A percentile compares a stretch with the other conserved stretches of the same genome.
Conservation (phyloP, 1,140 invertebrate species). For the Microplitis demolitor region DNA sequence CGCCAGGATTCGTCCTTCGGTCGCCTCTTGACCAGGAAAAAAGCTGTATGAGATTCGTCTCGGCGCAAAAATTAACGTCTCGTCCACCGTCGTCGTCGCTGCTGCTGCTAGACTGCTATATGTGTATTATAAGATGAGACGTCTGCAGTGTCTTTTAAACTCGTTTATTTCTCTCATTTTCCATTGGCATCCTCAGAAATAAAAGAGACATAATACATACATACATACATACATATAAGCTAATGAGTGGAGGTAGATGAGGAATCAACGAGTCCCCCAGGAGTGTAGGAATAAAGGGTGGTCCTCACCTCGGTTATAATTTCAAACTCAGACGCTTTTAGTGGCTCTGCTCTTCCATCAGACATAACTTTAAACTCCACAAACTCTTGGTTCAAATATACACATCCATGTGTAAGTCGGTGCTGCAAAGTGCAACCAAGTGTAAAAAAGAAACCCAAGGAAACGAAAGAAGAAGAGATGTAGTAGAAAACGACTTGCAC, state of each 20-base stretch:
- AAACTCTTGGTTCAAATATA: neutral
- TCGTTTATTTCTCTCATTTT: neutral
- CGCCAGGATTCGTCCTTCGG: constrained; percentile 21
- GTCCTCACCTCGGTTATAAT: constrained; percentile 30
- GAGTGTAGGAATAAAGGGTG: constrained; percentile 21
- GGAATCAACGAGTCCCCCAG: constrained; percentile 14
- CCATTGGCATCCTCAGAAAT: neutral
- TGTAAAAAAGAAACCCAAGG: neutral
- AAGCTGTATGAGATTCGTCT: constrained; percentile 15
- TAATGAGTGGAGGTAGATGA: neutral
- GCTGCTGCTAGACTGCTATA: neutral
- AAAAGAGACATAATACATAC: neutral
- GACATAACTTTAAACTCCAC: neutral
- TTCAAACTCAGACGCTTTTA: constrained; percentile 32
- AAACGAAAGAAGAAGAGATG: constrained; percentile 3
- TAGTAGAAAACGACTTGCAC: constrained; percentile 13
- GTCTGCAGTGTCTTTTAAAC: neutral
- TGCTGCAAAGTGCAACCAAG: too few relatives aligned
- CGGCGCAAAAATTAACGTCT: constrained; percentile 23
- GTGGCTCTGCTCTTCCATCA: constrained; percentile 10
- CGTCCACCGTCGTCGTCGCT: neutral
- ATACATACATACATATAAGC: too few relatives aligned
- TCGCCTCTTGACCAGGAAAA: constrained; percentile 4
- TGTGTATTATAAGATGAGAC: neutral
- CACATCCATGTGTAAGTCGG: neutral